Evolutionary conservation across 1,140 invertebrate species (phyloP).

Genomic region (Orius insidiosus): DNA sequence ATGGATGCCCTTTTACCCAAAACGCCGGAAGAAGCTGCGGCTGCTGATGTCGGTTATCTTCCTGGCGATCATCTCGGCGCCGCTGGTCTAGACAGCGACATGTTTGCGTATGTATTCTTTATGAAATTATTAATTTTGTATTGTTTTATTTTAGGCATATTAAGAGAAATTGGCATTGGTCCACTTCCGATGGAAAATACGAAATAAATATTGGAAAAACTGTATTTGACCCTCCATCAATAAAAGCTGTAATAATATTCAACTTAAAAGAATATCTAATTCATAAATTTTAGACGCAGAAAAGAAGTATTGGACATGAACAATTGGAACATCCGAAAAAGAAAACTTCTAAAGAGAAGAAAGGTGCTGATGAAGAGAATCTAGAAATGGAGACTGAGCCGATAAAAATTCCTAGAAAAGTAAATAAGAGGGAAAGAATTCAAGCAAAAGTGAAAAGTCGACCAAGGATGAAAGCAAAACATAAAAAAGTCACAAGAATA

Average conservation of each 20-base stretch:
- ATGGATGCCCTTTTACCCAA: conserved; percentile 26
- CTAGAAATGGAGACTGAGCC: background rate
- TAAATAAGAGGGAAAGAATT: background rate
- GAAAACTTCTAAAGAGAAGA: background rate
- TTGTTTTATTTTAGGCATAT: conserved; percentile 30
- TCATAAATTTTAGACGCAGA: too few relatives aligned
- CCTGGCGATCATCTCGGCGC: conserved; percentile 57
- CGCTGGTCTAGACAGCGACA: conserved; percentile 48
- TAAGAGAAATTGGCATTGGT: conserved; percentile 47
- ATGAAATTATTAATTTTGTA: background rate
- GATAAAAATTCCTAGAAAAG: background rate
- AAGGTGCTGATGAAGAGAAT: background rate
- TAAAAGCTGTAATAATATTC: background rate
- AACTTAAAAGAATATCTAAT: background rate
- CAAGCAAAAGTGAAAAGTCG: background rate
- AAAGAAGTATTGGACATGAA: too few relatives aligned
- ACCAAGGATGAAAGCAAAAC: background rate
- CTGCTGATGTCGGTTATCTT: conserved; percentile 35
- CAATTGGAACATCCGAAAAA: too few relatives aligned
- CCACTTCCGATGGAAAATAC: background rate
- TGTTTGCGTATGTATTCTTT: conserved; percentile 34
- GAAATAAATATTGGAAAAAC: background rate
- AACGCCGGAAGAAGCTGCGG: conserved; percentile 27
- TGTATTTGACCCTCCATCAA: background rate
- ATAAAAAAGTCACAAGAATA: conserved; percentile 6